These are phyloP conservation scores for Antheraea mylitta DNA, from an alignment of 1,140 invertebrate genomes.

Conservation along the genomic window DNA sequence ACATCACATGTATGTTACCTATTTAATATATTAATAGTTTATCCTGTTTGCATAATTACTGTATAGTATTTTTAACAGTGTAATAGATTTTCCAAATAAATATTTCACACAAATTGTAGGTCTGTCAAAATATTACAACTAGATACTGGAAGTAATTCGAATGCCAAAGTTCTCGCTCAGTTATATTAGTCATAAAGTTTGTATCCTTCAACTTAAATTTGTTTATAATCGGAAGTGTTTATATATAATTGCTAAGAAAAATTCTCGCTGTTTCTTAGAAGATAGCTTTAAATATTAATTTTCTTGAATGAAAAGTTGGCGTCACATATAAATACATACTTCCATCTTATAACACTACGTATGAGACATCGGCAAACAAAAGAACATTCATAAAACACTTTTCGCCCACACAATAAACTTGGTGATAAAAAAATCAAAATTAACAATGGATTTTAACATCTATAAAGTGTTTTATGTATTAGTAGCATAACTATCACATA, in stretches of 20 bases:
- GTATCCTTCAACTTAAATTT: slow-evolving; percentile 25
- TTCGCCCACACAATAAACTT: slow-evolving; percentile 58
- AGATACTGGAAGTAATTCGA: background rate
- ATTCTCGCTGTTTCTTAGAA: background rate
- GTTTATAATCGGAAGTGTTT: background rate
- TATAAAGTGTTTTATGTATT: background rate
- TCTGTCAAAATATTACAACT: too few species aligned
- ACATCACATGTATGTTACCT: background rate
- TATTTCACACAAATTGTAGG: background rate
- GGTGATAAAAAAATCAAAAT: slow-evolving; percentile 25
- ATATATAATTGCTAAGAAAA: background rate
- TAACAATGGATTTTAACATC: background rate
- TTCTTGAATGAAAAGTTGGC: background rate
- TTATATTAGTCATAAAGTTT: slow-evolving; percentile 11
- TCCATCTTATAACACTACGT: background rate
- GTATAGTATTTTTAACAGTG: background rate
- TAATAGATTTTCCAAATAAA: background rate
- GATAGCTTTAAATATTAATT: background rate
- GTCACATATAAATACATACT: background rate
- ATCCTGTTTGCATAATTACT: background rate
- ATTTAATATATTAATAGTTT: background rate
- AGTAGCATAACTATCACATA: slow-evolving; percentile 25
- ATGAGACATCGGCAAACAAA: slow-evolving; percentile 42
- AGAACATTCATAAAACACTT: slow-evolving; percentile 52
- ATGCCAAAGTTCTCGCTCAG: slow-evolving; percentile 10